phyloP scores from a whole-genome alignment of 2,888 invertebrate genomes.

The Megastigmus dorsalis region DNA sequence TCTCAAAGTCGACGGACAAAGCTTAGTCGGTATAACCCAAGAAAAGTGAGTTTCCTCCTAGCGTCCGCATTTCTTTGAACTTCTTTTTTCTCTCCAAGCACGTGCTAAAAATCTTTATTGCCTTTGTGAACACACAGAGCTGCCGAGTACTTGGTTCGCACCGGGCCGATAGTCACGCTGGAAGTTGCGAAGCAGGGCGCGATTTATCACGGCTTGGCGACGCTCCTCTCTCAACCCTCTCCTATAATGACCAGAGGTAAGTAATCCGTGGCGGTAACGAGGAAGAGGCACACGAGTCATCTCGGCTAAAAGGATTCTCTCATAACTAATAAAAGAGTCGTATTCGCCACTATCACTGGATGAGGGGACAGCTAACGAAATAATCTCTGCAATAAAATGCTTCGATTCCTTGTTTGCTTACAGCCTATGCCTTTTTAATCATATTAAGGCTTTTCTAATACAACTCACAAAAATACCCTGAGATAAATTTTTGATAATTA shows the following conservation, averaged over 20 bases:
- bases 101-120: constrained; percentile 32
- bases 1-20: constrained; percentile 96
- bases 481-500: not conserved
- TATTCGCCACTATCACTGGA: constrained; percentile 29
- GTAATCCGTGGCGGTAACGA: constrained; percentile 57
- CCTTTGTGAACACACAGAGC: constrained; percentile 80
- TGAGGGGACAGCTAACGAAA: constrained; percentile 6
- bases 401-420: constrained; percentile 36
- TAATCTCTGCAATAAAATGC: constrained; percentile 8
- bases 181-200: constrained; percentile 99
- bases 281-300: not conserved
- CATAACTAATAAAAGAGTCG: constrained; percentile 13
- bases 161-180: constrained; percentile 93
- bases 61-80: too few species aligned
- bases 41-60: constrained; percentile 78
- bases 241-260: constrained; percentile 86
- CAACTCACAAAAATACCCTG: constrained; percentile 13
- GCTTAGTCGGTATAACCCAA: constrained; percentile 86
- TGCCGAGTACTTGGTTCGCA: constrained; percentile 95
- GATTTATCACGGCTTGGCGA: constrained; percentile 95
- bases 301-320: constrained; percentile 15
- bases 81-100: not conserved
- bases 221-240: constrained; percentile 92
- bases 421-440: constrained; percentile 20
- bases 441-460: constrained; percentile 22